Percentiles rank a stretch among this genome's conserved stretches.
phyloP scores from a whole-genome alignment of 2,888 invertebrate genomes.

The Scaptomyza polygonia region DNA sequence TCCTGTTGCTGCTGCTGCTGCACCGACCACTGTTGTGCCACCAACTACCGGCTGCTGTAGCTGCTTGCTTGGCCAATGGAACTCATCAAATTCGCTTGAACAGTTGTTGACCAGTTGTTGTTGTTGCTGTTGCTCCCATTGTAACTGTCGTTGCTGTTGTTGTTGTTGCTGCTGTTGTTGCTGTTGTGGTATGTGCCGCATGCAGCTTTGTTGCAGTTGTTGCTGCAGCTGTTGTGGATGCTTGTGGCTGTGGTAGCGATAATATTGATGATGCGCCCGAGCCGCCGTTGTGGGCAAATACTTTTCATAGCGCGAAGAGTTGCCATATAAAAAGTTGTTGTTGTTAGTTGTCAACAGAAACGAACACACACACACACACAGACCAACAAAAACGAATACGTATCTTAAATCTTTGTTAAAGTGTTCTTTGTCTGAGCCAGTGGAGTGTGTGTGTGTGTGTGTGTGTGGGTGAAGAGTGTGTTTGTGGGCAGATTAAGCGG shows the following conservation, averaged over 20 bases:
- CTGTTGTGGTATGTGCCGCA: conserved; percentile 47
- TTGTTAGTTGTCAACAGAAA: conserved; percentile 54
- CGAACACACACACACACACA: background rate
- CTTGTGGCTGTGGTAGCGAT: conserved; percentile 73
- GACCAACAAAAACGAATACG: conserved; percentile 5
- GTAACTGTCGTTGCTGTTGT: conserved; percentile 44
- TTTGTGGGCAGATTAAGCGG: conserved; percentile 14
- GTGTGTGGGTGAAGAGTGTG: conserved; percentile 11
- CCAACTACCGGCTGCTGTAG: conserved; percentile 33
- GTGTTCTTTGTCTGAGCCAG: conserved; percentile 32
- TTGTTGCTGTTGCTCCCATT: conserved; percentile 44
- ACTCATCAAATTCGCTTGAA: conserved; percentile 73
- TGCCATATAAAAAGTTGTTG: conserved; percentile 52
- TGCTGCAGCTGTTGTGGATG: conserved; percentile 46
- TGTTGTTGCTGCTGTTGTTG: conserved; percentile 37
- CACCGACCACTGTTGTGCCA: conserved; percentile 11
- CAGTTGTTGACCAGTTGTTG: conserved; percentile 67
- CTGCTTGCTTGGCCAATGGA: conserved; percentile 72
- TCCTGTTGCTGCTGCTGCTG: background rate
- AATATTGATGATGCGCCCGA: conserved; percentile 77
- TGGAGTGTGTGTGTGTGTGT: conserved; percentile 13
- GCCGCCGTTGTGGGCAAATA: conserved; percentile 73
- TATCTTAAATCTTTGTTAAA: conserved; percentile 51
- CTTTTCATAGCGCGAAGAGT: conserved; percentile 54
- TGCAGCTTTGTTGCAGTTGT: conserved; percentile 41